Evolutionary conservation across 1,140 invertebrate species (phyloP), one percentile per base, ranked within the genome.

Genomic region (Microplitis demolitor): DNA sequence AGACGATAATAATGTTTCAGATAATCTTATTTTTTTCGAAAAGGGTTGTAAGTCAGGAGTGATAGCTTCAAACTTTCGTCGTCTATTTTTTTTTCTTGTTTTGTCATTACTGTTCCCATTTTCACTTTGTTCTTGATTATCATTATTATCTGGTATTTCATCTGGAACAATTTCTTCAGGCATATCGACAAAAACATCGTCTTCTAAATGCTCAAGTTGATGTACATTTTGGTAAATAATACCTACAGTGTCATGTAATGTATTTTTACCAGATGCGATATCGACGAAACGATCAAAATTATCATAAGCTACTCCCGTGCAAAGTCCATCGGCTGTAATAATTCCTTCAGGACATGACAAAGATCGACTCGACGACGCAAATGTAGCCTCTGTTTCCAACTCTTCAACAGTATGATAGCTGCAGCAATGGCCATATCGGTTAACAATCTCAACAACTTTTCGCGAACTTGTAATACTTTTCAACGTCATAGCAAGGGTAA

Each of bases 381-480:
- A 77, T n/a, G 76, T 74, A 8, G 50, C 16, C 76, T 77, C 74
- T 8, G 76, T 71, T 67, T 74, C 66, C 0, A 74, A n/a, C 45
- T 66, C 67, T 60, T 66, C 71, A 6, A 61, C 33, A 11, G 51
- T 35, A 56, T 60, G 54, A 51, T 73, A 67, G 16, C 54, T 68
- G 54, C 60, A 64, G 31, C 71, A 73, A 68, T 73, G 71, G 6
- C 71, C 71, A 61, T 73, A 73, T 16, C 35, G 39, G 34, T 63
- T 67, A 1, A 68, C 8, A 0, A 74, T 77, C 80, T 76, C 69
- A 73, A 77, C 24, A 81, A 66, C 34, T 74, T 81, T 84, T 50
- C 76, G 73, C 54, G 82, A 82, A 53, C 78, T 84, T 33, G 82
- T 80, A 24, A 84, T 39, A 74, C 82, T 84, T 70, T 83, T 82